Conservation (phyloP, 2,888 invertebrate genomes). For the Pteria penguin region DNA sequence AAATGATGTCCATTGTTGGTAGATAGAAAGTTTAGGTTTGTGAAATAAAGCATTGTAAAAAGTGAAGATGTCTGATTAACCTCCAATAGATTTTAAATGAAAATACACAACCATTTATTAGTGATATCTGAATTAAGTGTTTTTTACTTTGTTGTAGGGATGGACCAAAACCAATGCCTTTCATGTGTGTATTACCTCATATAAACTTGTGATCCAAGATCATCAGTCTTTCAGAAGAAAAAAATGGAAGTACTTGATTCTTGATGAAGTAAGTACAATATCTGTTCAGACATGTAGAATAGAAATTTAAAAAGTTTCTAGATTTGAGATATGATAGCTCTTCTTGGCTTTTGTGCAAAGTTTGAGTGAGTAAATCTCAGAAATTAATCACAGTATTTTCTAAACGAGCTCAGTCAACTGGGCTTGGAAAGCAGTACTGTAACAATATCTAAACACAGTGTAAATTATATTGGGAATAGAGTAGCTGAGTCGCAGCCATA, state of each 20-base stretch:
- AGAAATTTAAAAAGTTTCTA: background rate
- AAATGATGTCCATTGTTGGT: background rate
- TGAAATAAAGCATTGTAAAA: no score
- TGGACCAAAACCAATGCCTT: conserved; percentile 99
- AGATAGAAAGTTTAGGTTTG: no score
- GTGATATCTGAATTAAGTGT: background rate
- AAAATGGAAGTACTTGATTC: conserved; percentile 98
- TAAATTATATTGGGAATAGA: no score
- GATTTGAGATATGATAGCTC: background rate
- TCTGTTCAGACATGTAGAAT: no score
- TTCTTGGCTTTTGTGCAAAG: background rate
- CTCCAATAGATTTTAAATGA: no score
- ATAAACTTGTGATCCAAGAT: conserved; percentile 98
- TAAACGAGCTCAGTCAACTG: conserved; percentile 28
- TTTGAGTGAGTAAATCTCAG: conserved; percentile 17
- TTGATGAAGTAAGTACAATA: conserved; percentile 87
- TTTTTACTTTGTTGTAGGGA: conserved; percentile 81
- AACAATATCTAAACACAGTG: background rate
- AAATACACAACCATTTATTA: no score
- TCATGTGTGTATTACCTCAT: conserved; percentile 96
- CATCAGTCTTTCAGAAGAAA: conserved; percentile 97
- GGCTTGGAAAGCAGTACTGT: conserved; percentile 16
- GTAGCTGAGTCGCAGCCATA: no score
- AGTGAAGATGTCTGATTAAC: no score
- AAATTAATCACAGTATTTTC: background rate